These are phyloP conservation scores for Tinamus major DNA, from an alignment of 2,797 vertebrate genomes.

Conservation along the genomic window DNA sequence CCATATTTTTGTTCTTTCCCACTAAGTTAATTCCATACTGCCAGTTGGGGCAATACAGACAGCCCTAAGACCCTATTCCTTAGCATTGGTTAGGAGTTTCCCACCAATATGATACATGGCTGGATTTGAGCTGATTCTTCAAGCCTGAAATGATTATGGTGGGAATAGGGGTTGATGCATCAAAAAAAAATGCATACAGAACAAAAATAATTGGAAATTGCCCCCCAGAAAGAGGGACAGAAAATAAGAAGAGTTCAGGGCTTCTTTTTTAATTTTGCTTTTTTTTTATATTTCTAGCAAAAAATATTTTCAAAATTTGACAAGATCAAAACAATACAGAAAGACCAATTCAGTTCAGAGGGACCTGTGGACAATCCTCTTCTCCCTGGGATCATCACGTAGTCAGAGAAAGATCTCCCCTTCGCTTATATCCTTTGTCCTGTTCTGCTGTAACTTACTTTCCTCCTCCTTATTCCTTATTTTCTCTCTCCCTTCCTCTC, in stretches of 20 bases:
- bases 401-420: background rate
- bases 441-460: background rate
- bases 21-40: background rate
- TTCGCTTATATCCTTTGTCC: background rate
- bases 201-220: background rate
- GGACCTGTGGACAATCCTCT: background rate
- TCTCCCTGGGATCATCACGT: background rate
- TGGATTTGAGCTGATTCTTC: background rate
- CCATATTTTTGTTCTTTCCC: background rate
- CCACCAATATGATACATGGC: background rate
- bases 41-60: background rate
- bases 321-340: background rate
- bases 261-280: background rate
- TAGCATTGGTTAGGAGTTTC: background rate
- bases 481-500: background rate
- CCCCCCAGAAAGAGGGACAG: background rate
- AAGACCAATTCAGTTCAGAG: background rate
- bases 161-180: background rate
- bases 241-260: background rate
- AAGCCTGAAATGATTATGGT: background rate
- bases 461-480: background rate
- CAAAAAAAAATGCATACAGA: background rate
- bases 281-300: background rate
- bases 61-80: background rate
- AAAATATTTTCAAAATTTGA: background rate